Evolutionary conservation across 2,888 invertebrate genomes (phyloP).

Genomic region (Amphimallon solstitiale): DNA sequence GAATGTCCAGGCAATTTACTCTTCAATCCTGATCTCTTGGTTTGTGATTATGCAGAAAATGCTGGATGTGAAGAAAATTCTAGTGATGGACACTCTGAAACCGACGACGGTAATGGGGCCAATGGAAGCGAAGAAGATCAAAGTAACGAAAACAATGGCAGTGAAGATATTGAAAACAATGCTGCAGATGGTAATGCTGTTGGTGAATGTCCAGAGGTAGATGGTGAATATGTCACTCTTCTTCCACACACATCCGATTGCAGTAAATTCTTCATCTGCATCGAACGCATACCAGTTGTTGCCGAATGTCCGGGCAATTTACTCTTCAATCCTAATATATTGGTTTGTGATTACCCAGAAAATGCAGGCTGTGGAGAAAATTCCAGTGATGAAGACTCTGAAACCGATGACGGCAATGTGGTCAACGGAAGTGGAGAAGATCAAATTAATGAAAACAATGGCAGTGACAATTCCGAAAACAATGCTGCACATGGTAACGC

Average conservation of each 20-base stretch:
- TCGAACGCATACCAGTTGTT: constrained; percentile 12
- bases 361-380: constrained; percentile 10
- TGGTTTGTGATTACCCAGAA: constrained; percentile 31
- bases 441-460: neutral
- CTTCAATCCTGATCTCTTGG: neutral
- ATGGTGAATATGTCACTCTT: constrained; percentile 35
- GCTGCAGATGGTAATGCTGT: neutral
- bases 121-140: neutral
- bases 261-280: constrained; percentile 38
- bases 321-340: constrained; percentile 16
- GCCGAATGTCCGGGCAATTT: constrained; percentile 9
- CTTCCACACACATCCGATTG: constrained; percentile 36
- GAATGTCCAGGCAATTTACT: neutral
- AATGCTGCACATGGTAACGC: neutral
- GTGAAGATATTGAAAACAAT: neutral
- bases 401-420: neutral
- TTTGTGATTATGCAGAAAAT: neutral
- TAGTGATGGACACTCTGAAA: too few species aligned
- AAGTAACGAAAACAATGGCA: neutral
- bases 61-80: neutral
- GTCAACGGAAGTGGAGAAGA: neutral
- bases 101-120: too few species aligned
- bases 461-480: neutral
- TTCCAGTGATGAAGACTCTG: neutral
- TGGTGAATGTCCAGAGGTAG: constrained; percentile 33